Percentiles rank a stretch among this genome's conserved stretches.
Evolutionary conservation across 2,888 invertebrate genomes (phyloP).

Genomic region (Pogonocherus hispidulus): DNA sequence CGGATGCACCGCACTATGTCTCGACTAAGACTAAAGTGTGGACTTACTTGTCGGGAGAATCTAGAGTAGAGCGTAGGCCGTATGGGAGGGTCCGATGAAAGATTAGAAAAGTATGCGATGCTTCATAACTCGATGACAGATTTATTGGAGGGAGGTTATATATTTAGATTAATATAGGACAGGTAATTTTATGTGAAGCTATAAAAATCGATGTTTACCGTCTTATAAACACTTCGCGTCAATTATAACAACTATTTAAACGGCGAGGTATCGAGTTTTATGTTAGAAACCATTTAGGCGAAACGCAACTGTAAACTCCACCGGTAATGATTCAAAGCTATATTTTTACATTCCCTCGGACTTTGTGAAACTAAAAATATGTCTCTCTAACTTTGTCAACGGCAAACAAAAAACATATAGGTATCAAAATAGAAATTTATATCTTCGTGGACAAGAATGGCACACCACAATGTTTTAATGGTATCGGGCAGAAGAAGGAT

Average conservation of each 20-base stretch:
- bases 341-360: conserved; percentile 1
- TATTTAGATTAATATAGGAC: conserved; percentile 64
- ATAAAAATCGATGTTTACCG: conserved; percentile 54
- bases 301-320: conserved; percentile 21
- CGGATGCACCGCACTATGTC: conserved; percentile 47
- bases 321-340: conserved; percentile 22
- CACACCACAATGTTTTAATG: not conserved
- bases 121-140: conserved; percentile 62
- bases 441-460: not conserved
- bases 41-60: conserved; percentile 29
- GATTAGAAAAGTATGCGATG: conserved; percentile 67
- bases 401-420: not conserved
- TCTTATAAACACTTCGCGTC: conserved; percentile 44
- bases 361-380: not conserved
- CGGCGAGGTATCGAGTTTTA: conserved; percentile 10
- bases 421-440: not conserved
- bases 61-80: conserved; percentile 53
- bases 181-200: conserved; percentile 60
- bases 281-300: not conserved
- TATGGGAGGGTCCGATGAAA: conserved; percentile 63
- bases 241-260: not conserved
- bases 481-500: not conserved
- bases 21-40: conserved; percentile 27
- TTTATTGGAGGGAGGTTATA: conserved; percentile 60
- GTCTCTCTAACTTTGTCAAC: not conserved